These are phyloP conservation scores for Mus caroli DNA, from an alignment of 2,797 vertebrate genomes.

Conservation along the genomic window DNA sequence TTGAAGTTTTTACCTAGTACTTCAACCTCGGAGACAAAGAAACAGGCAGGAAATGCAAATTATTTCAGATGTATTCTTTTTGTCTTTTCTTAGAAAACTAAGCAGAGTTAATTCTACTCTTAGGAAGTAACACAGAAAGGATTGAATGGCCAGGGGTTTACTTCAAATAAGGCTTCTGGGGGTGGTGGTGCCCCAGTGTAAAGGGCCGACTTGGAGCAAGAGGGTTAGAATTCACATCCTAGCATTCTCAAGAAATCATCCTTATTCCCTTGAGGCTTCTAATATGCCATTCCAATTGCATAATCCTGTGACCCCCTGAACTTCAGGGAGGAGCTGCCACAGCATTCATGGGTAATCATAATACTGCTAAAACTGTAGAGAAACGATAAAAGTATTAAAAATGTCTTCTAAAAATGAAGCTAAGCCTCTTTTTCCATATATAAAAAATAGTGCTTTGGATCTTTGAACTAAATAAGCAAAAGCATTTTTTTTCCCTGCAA, in stretches of 20 bases:
- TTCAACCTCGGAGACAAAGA: constrained; percentile 30
- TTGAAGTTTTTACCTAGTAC: background rate
- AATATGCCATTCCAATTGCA: background rate
- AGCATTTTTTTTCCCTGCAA: constrained; percentile 60
- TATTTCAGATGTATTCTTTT: background rate
- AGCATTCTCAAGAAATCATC: background rate
- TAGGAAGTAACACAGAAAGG: background rate
- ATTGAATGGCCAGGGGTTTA: background rate
- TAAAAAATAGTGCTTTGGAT: background rate
- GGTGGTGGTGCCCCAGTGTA: background rate
- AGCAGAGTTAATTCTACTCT: background rate
- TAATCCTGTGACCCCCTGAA: background rate
- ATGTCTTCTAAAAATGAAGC: constrained; percentile 37
- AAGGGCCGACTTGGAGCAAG: background rate
- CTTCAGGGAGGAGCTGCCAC: background rate
- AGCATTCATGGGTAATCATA: background rate
- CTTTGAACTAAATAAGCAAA: constrained; percentile 54
- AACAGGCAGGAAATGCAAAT: background rate
- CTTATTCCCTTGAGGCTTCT: background rate
- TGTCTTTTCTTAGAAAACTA: constrained; percentile 37
- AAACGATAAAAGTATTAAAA: constrained; percentile 60
- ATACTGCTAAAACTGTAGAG: constrained; percentile 11
- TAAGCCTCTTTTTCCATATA: background rate
- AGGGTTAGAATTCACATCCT: background rate
- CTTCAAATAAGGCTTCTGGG: background rate